These are phyloP conservation scores for Tetranychus piercei DNA, from an alignment of 2,888 invertebrate genomes.

Conservation along the genomic window DNA sequence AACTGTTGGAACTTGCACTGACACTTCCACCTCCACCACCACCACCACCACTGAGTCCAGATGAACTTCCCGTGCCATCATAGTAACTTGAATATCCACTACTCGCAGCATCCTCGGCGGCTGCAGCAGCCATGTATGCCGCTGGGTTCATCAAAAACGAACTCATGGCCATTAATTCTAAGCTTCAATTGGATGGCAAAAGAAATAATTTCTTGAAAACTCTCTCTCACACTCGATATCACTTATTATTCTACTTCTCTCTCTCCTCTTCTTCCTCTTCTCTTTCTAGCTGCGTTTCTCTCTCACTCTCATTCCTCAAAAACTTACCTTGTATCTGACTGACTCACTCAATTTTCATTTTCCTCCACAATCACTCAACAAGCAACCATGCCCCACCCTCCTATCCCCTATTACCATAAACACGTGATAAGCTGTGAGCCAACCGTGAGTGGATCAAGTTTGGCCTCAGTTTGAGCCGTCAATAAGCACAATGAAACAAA, in stretches of 20 bases:
- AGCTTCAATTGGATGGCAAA: conserved; percentile 33
- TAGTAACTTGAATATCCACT: background rate
- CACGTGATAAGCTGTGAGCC: background rate
- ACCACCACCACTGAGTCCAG: background rate
- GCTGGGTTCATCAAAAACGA: conserved; percentile 49
- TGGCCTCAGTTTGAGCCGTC: background rate
- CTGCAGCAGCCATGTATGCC: conserved; percentile 29
- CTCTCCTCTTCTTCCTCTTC: conserved; percentile 3
- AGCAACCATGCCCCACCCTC: background rate
- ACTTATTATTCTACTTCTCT: background rate
- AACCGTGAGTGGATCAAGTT: background rate
- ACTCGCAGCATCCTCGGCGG: background rate
- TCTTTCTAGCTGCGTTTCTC: background rate
- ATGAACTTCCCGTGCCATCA: background rate
- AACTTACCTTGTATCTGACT: background rate
- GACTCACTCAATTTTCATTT: background rate
- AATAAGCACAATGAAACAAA: background rate
- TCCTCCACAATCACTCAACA: conserved; percentile 1
- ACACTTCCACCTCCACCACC: background rate
- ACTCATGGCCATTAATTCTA: conserved; percentile 46
- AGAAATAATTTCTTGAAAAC: conserved; percentile 34
- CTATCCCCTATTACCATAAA: background rate
- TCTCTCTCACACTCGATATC: background rate
- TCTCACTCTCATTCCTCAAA: background rate
- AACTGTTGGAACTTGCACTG: background rate